Evolutionary conservation across 2,797 vertebrate species (phyloP).

Genomic region (Limnodromus scolopaceus): DNA sequence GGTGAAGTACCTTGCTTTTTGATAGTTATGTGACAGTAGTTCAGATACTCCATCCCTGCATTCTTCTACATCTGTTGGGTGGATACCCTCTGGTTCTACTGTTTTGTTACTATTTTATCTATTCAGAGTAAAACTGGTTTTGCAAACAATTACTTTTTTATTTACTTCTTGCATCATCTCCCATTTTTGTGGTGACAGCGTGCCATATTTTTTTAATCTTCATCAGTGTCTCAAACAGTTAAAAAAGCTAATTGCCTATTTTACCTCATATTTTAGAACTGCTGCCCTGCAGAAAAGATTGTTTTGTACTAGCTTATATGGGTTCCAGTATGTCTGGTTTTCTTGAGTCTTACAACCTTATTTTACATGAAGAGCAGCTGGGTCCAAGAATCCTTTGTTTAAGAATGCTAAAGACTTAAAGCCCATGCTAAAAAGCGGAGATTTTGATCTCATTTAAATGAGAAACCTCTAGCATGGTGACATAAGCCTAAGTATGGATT

Average conservation of each 20-base stretch:
- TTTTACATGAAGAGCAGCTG: neutral
- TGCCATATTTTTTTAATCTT: neutral
- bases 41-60: neutral
- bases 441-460: constrained; percentile 39
- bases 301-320: neutral
- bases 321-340: neutral
- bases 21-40: neutral
- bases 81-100: neutral
- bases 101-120: neutral
- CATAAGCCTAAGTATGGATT: constrained; percentile 41
- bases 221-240: neutral
- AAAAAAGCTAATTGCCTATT: neutral
- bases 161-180: neutral
- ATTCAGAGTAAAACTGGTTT: neutral
- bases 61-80: neutral
- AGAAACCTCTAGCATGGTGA: neutral
- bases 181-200: neutral
- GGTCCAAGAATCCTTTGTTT: neutral
- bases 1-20: neutral
- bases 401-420: neutral
- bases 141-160: neutral
- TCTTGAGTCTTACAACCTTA: neutral
- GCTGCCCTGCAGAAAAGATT: neutral
- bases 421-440: neutral
- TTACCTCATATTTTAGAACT: neutral